These are phyloP conservation scores for Cistogaster globosa DNA, from an alignment of 2,888 invertebrate species.

Conservation along the genomic window DNA sequence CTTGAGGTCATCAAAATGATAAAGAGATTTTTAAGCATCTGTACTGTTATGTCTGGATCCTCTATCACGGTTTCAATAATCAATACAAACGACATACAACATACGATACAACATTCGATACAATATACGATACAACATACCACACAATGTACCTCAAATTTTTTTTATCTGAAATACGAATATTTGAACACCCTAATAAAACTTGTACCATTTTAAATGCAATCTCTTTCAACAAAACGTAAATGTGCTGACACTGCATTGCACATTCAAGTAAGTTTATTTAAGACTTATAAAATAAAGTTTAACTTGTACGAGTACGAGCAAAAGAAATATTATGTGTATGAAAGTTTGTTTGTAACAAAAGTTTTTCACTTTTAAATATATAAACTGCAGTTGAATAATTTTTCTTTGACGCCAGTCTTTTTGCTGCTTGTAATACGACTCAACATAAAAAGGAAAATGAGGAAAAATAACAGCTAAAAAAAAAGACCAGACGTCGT, in stretches of 20 bases:
- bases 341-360: not conserved
- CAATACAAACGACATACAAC: no score
- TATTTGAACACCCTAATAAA: no score
- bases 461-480: not conserved
- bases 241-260: not conserved
- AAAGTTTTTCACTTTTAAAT: slow-evolving; percentile 28
- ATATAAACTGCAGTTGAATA: slow-evolving; percentile 48
- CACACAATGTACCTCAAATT: no score
- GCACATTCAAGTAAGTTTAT: not conserved
- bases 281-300: no score
- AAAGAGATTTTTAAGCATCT: no score
- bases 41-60: no score
- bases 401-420: slow-evolving; percentile 56
- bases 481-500: slow-evolving; percentile 46
- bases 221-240: not conserved
- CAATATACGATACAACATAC: no score
- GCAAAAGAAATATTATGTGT: not conserved
- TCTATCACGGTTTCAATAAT: no score
- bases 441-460: slow-evolving; percentile 4
- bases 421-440: slow-evolving; percentile 9
- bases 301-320: no score
- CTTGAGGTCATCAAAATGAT: no score
- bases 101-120: no score
- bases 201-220: not conserved
- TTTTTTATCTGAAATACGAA: no score